Conservation (phyloP, 2,113 vertebrate species). For the Ciconia maguari region DNA sequence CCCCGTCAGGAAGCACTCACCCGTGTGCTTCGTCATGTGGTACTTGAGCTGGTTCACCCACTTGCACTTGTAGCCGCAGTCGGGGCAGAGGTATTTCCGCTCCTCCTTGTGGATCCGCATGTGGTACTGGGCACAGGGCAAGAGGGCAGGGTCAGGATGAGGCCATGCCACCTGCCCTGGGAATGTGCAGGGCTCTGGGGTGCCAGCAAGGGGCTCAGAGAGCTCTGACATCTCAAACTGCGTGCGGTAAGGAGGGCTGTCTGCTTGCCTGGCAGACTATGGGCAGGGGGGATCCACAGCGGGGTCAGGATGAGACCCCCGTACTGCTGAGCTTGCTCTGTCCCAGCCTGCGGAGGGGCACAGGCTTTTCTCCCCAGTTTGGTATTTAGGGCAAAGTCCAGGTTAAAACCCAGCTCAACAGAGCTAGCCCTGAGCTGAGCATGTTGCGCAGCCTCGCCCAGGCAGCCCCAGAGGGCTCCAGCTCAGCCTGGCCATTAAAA, state of each 20-base stretch:
- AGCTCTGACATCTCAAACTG: not conserved
- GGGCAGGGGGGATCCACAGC: not conserved
- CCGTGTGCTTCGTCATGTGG: conserved; percentile 98
- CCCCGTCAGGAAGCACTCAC: conserved; percentile 57
- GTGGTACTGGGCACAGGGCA: conserved; percentile 81
- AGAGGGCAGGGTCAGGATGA: not conserved
- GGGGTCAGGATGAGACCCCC: not conserved
- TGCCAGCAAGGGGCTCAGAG: not conserved
- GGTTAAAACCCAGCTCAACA: not conserved
- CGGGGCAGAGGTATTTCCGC: conserved; percentile 93
- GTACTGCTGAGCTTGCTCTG: not conserved
- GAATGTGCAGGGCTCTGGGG: not conserved
- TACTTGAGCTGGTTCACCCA: conserved; percentile 99
- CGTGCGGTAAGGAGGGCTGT: not conserved
- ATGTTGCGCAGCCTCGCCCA: not conserved
- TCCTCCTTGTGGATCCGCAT: conserved; percentile 97
- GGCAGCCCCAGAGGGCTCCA: not conserved
- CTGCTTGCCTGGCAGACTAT: not conserved
- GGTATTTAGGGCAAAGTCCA: not conserved
- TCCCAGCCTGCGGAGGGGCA: not conserved
- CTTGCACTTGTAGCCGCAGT: conserved; percentile 98
- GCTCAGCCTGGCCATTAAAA: conserved; percentile 20
- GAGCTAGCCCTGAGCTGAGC: not conserved
- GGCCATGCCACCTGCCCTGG: not conserved
- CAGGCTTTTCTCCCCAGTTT: not conserved